Percentiles rank a stretch among this genome's conserved stretches.
Conservation (phyloP, 2,797 vertebrate species). For the Dallia pectoralis region DNA sequence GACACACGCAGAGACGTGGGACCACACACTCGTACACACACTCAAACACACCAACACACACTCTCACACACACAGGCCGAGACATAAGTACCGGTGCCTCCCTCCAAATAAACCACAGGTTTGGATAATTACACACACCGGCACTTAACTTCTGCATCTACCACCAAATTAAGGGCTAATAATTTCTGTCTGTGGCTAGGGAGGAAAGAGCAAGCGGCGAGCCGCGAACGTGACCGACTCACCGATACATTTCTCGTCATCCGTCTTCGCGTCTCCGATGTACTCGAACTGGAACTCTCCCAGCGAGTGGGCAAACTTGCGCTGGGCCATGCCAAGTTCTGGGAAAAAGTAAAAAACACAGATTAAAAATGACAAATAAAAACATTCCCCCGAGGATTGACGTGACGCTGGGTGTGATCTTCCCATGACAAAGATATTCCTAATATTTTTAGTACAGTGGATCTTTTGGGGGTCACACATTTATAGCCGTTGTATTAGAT, state of each 20-base stretch:
- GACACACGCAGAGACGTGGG: neutral
- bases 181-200: constrained; percentile 33
- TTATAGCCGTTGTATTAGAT: neutral
- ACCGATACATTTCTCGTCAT: constrained; percentile 96
- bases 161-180: constrained; percentile 44
- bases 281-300: constrained; percentile 97
- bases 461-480: neutral
- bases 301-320: constrained; percentile 93
- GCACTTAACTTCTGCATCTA: constrained; percentile 35
- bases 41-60: constrained; percentile 61
- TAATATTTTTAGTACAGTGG: neutral
- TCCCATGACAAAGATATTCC: neutral
- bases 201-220: constrained; percentile 13
- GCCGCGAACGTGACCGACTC: constrained; percentile 49
- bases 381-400: neutral
- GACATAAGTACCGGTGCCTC: constrained; percentile 28
- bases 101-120: constrained; percentile 24
- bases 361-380: neutral
- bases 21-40: constrained; percentile 7
- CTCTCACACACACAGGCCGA: constrained; percentile 53
- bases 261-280: constrained; percentile 95
- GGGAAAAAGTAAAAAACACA: constrained; percentile 54
- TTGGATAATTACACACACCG: constrained; percentile 8
- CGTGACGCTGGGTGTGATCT: neutral
- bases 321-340: constrained; percentile 91